Conservation (phyloP, 2,113 vertebrate species). For the Speoplatyrhinus poulsoni region DNA sequence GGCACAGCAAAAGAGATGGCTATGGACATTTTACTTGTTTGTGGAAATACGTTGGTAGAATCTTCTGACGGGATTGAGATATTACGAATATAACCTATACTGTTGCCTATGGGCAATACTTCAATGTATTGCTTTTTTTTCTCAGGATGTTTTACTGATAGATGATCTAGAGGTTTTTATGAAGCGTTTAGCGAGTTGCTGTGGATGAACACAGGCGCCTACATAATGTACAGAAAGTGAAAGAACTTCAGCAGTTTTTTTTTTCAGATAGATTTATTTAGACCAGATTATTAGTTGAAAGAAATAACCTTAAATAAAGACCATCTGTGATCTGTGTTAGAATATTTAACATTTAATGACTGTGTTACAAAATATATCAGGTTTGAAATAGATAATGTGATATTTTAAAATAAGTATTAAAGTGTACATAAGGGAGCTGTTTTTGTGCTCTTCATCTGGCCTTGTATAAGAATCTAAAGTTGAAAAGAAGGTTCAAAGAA, state of each 20-base stretch:
- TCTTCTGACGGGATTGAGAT: constrained; percentile 25
- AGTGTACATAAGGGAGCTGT: constrained; percentile 1
- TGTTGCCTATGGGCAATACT: not conserved
- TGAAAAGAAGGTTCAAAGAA: constrained; percentile 56
- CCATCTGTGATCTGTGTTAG: no score
- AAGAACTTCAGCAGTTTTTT: not conserved
- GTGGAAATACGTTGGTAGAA: constrained; percentile 33
- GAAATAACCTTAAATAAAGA: no score
- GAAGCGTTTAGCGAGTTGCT: constrained; percentile 27
- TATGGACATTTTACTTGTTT: constrained; percentile 15
- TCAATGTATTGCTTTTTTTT: constrained; percentile 26
- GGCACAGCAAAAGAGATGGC: not conserved
- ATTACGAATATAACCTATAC: not conserved
- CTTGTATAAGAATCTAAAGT: constrained; percentile 13
- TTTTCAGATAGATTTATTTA: constrained; percentile 9
- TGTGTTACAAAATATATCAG: constrained; percentile 12
- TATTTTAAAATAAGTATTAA: not conserved
- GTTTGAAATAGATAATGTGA: constrained; percentile 16
- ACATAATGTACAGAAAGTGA: constrained; percentile 15
- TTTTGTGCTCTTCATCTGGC: constrained; percentile 23
- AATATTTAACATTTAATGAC: not conserved
- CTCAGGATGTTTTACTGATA: constrained; percentile 19
- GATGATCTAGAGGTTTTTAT: constrained; percentile 49
- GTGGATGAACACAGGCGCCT: constrained; percentile 25
- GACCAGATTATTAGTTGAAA: not conserved